A percentile compares a stretch with the other conserved stretches of the same genome.
These are phyloP conservation scores for Sus cebifrons DNA, from an alignment of 2,797 vertebrate species.

Conservation along the genomic window DNA sequence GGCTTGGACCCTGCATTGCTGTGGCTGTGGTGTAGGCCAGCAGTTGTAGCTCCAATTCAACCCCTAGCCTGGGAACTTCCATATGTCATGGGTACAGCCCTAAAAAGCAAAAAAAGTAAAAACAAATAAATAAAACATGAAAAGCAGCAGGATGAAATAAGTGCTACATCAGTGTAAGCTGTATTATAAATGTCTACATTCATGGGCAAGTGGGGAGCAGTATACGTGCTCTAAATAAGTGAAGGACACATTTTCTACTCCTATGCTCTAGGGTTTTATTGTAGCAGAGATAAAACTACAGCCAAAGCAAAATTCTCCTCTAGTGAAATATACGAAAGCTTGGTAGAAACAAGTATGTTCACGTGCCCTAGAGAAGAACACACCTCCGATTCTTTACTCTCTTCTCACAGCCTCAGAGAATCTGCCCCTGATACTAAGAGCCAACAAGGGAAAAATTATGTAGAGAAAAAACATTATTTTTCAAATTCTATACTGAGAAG, in stretches of 20 bases:
- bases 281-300: background rate
- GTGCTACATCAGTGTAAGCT: background rate
- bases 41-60: too few relatives aligned
- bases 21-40: too few relatives aligned
- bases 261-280: background rate
- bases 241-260: background rate
- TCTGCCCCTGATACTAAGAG: background rate
- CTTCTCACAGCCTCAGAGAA: background rate
- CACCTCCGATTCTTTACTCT: constrained; percentile 44
- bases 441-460: background rate
- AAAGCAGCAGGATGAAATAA: constrained; percentile 29
- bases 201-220: background rate
- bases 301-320: background rate
- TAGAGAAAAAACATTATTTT: constrained; percentile 3
- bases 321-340: constrained; percentile 1
- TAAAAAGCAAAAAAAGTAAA: too few relatives aligned
- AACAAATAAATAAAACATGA: constrained; percentile 40
- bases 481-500: constrained; percentile 6
- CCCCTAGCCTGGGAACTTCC: too few relatives aligned
- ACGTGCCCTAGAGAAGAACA: background rate
- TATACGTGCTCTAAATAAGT: background rate
- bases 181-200: background rate
- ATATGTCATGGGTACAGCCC: too few relatives aligned
- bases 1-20: too few relatives aligned
- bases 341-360: background rate